Base-by-base conservation (phyloP, 2,888 invertebrate species). In the Callyntrura guangdongensis region DNA sequence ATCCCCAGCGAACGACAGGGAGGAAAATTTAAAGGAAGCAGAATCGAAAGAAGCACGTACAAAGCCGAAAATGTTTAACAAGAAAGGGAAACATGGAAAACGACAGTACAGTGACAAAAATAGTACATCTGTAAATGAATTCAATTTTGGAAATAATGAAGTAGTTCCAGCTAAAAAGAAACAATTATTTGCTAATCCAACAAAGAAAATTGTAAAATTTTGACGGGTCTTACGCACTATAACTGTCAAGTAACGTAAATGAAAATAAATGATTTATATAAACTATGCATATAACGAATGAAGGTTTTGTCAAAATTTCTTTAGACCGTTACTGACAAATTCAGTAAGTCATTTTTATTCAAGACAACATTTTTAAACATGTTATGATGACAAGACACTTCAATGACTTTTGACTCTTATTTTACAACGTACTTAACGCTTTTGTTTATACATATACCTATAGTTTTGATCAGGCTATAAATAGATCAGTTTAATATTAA, bases 141-240 rank as follows among this genome's bases (percentile, higher is more conserved):
- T 86, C 45, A n/a, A 74, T 14, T 45, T 74, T 59, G 74, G 45
- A 45, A 85, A 36, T 27, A n/a, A 14, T 4, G 49, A 14, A 22
- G 53, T 3, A 11, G 20, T 3, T 17, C 9, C 79, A n/a, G 49
- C 82, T 12, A 20, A 9, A 9, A 79, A n/a, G 17, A 79, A 56
- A 17, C 25, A 56, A 1, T 9, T 81, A 36, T 59, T 81, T 81
- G 56, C 81, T 22, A 81, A 59, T 17, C 86, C 61, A 45, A 91
- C 86, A 22, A 67, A 77, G 25, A 86, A 86, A 83, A 22, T 91
- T 17, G 91, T 91, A 0, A 91, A 91, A 36, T 91, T 91, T 83
- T 91, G 81, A n/a, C n/a, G n/a, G n/a, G n/a, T n/a, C n/a, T n/a
- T n/a, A n/a, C n/a, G 49, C 49, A 45, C 14, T n/a, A n/a, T n/a